Evolutionary conservation across 1,140 invertebrate genomes (phyloP).

Genomic region (Dreissena rostriformis): DNA sequence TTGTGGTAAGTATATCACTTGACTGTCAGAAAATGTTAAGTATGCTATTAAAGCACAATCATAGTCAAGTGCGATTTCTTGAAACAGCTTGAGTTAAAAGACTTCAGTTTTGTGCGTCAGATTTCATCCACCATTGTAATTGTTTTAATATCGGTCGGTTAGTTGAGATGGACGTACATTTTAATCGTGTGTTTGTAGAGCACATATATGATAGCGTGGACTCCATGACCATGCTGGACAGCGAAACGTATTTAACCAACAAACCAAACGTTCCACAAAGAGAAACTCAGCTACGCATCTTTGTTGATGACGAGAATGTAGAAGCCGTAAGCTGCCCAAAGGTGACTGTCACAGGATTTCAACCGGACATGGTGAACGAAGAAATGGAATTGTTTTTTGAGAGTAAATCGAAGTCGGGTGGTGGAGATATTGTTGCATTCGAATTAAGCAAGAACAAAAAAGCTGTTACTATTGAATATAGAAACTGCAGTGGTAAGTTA

Average conservation of each 20-base stretch:
- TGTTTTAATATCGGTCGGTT: too few species aligned
- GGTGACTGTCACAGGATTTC: constrained; percentile 11
- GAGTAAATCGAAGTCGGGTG: constrained; percentile 23
- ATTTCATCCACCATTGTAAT: too few species aligned
- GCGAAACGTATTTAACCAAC: not conserved
- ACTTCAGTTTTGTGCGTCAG: too few species aligned
- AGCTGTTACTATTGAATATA: constrained; percentile 12
- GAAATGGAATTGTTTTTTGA: constrained; percentile 29
- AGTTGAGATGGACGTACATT: too few species aligned
- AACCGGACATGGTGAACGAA: not conserved
- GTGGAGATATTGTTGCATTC: constrained; percentile 7
- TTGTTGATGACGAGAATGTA: not conserved
- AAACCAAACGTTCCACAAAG: not conserved
- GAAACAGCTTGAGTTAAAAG: too few species aligned
- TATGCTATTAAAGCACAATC: too few species aligned
- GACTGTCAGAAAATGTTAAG: too few species aligned
- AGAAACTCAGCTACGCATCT: not conserved
- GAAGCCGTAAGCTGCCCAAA: not conserved
- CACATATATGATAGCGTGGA: too few species aligned
- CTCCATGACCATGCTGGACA: not conserved
- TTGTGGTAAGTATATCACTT: too few species aligned
- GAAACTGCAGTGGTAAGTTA: constrained; percentile 1
- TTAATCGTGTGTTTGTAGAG: too few species aligned
- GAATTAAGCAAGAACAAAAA: constrained; percentile 10
- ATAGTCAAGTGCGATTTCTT: too few species aligned